Conservation (phyloP, 1,140 invertebrate genomes). For the Drosophila chauvacae region DNA sequence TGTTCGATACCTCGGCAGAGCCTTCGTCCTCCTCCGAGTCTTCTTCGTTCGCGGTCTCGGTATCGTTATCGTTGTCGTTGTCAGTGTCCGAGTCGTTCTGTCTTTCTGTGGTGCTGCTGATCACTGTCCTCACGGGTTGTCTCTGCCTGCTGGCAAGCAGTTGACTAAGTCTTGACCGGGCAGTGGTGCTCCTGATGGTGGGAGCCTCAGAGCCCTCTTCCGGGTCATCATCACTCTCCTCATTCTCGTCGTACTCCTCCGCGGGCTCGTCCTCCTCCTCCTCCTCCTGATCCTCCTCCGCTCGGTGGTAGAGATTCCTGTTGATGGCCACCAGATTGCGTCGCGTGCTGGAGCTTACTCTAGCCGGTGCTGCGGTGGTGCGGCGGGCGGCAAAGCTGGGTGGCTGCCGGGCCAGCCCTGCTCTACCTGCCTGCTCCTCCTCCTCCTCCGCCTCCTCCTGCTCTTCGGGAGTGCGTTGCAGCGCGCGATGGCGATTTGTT, state of each 20-base stretch:
- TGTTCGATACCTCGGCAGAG: slow-evolving; percentile 49
- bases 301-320: slow-evolving; percentile 58
- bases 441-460: background rate
- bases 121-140: slow-evolving; percentile 3
- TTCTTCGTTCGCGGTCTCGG: slow-evolving; percentile 7
- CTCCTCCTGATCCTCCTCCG: slow-evolving; percentile 18
- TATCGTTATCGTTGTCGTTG: background rate
- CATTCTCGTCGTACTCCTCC: slow-evolving; percentile 30
- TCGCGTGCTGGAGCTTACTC: slow-evolving; percentile 44
- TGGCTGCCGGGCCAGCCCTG: slow-evolving; percentile 1
- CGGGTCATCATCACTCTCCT: slow-evolving; percentile 35
- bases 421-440: background rate
- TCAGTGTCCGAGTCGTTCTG: slow-evolving; percentile 15
- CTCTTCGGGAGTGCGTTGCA: slow-evolving; percentile 22
- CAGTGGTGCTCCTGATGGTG: slow-evolving; percentile 2
- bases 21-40: slow-evolving; percentile 27
- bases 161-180: slow-evolving; percentile 41
- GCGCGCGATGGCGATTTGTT: slow-evolving; percentile 61
- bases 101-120: slow-evolving; percentile 10
- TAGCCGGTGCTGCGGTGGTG: slow-evolving; percentile 40
- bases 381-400: slow-evolving; percentile 17
- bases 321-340: slow-evolving; percentile 61
- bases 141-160: slow-evolving; percentile 65
- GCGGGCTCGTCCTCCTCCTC: slow-evolving; percentile 20
- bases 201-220: slow-evolving; percentile 5